Percentiles rank a stretch among this genome's conserved stretches.
These are phyloP conservation scores for Bradypodion ventrale DNA, from an alignment of 2,797 vertebrate genomes.

Conservation along the genomic window DNA sequence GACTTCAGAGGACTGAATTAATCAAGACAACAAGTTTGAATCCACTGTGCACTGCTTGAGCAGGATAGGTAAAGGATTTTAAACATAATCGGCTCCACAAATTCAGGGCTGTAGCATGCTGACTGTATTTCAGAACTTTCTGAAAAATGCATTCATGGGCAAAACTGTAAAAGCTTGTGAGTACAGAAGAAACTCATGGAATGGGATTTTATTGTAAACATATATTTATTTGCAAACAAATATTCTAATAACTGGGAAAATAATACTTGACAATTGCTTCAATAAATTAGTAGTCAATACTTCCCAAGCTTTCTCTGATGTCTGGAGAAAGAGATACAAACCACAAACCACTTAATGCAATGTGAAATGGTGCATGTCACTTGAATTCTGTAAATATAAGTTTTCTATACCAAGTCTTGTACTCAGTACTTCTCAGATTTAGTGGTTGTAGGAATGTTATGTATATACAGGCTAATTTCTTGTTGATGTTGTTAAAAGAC, in stretches of 20 bases:
- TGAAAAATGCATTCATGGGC: neutral
- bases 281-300: slow-evolving; percentile 32
- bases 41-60: slow-evolving; percentile 42
- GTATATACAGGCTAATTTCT: neutral
- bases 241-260: neutral
- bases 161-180: neutral
- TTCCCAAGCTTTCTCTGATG: neutral
- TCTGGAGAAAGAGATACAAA: neutral
- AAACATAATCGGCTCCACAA: neutral
- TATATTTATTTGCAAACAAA: neutral
- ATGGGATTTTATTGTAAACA: neutral
- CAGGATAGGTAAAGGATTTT: slow-evolving; percentile 19
- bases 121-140: no score
- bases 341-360: neutral
- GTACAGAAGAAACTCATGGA: neutral
- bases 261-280: neutral
- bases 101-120: neutral
- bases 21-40: slow-evolving; percentile 29
- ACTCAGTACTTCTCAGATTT: slow-evolving; percentile 7
- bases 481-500: neutral
- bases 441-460: neutral
- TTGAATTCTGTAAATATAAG: slow-evolving; percentile 41
- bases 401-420: slow-evolving; percentile 49
- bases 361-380: neutral
- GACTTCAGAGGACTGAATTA: slow-evolving; percentile 26